These are phyloP conservation scores for Phengaris alcon DNA, from an alignment of 2,888 invertebrate genomes.

Conservation along the genomic window DNA sequence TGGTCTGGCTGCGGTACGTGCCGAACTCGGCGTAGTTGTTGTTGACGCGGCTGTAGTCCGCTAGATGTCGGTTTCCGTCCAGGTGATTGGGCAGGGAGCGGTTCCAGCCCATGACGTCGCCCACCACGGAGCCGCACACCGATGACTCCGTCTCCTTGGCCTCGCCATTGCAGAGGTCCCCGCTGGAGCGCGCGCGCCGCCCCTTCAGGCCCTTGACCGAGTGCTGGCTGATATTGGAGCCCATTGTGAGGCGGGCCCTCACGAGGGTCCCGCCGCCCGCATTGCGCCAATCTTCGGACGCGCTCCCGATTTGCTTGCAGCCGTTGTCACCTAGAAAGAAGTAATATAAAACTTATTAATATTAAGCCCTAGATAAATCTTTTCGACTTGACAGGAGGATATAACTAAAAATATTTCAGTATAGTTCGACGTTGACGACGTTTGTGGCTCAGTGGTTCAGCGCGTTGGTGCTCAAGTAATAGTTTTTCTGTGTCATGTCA, in stretches of 20 bases:
- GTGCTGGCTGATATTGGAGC: slow-evolving; percentile 88
- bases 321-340: slow-evolving; percentile 50
- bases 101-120: slow-evolving; percentile 76
- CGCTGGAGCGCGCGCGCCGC: slow-evolving; percentile 85
- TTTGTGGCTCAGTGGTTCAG: too few relatives aligned
- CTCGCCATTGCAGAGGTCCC: slow-evolving; percentile 85
- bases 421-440: too few relatives aligned
- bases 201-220: slow-evolving; percentile 86
- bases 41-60: slow-evolving; percentile 78
- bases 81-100: slow-evolving; percentile 84
- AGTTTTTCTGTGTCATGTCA: too few relatives aligned
- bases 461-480: too few relatives aligned
- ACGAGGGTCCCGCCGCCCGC: slow-evolving; percentile 70
- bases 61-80: slow-evolving; percentile 80
- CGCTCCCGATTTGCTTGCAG: slow-evolving; percentile 47
- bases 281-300: slow-evolving; percentile 55
- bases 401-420: too few relatives aligned
- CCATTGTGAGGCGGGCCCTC: slow-evolving; percentile 82
- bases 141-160: slow-evolving; percentile 72
- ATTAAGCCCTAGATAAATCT: too few relatives aligned
- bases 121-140: slow-evolving; percentile 74
- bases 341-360: too few relatives aligned
- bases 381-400: too few relatives aligned
- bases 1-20: slow-evolving; percentile 69
- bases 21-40: slow-evolving; percentile 76